phyloP scores from a whole-genome alignment of 35 echinoderm and acorn worm species.

The Heliocidaris erythrogramma region DNA sequence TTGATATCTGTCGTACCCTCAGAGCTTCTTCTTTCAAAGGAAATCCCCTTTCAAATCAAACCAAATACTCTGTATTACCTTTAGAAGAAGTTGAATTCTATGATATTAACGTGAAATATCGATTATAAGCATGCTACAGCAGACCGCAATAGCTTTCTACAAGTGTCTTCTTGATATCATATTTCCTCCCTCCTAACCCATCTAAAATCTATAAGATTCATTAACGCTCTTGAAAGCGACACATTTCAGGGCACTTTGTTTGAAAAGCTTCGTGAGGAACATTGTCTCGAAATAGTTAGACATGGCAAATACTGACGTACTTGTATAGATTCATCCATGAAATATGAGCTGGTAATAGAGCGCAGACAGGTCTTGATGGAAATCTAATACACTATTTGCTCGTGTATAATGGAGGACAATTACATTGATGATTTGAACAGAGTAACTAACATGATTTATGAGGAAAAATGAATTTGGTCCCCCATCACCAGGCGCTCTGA shows the following conservation, averaged over 20 bases:
- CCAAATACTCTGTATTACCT: too few species aligned
- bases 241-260: neutral
- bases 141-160: too few species aligned
- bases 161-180: too few species aligned
- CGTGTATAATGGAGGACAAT: neutral
- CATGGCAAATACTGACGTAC: neutral
- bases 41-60: too few species aligned
- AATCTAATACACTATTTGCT: neutral
- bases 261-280: neutral
- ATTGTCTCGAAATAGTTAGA: neutral
- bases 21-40: too few species aligned
- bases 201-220: too few species aligned
- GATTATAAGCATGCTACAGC: too few species aligned
- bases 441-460: neutral
- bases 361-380: neutral
- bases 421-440: neutral
- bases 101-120: too few species aligned
- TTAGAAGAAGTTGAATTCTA: too few species aligned
- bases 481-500: neutral
- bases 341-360: neutral
- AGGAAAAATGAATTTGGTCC: neutral
- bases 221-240: too few species aligned
- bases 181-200: too few species aligned
- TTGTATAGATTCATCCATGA: neutral
- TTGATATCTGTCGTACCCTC: too few species aligned